Conservation (phyloP, 2,797 vertebrate species). For the Neostethus bicornis region DNA sequence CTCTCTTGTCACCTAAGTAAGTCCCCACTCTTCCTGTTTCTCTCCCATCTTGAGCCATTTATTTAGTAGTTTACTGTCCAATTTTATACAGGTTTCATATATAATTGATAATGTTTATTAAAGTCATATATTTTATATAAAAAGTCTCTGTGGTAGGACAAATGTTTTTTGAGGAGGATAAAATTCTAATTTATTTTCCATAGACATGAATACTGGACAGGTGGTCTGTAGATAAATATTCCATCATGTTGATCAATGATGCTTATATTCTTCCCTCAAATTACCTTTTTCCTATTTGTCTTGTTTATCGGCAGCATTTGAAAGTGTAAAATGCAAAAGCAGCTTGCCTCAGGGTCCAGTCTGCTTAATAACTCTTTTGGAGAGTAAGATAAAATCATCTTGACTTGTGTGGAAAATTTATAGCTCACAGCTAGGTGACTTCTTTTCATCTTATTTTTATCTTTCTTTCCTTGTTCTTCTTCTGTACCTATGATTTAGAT, state of each 20-base stretch:
- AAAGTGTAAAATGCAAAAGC: slow-evolving; percentile 15
- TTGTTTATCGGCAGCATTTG: slow-evolving; percentile 5
- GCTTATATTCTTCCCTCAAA: neutral
- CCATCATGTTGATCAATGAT: neutral
- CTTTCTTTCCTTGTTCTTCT: slow-evolving; percentile 12
- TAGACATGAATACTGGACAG: neutral
- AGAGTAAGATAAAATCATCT: slow-evolving; percentile 23
- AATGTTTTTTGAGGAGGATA: too few relatives aligned
- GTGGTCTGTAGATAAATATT: neutral
- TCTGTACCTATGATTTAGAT: slow-evolving; percentile 1
- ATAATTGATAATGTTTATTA: too few relatives aligned
- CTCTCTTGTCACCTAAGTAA: slow-evolving; percentile 2
- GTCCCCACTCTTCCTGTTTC: neutral
- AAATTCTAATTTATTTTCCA: too few relatives aligned
- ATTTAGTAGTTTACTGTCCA: too few relatives aligned
- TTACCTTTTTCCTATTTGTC: neutral
- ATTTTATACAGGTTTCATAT: neutral
- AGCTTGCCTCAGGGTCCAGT: slow-evolving; percentile 23
- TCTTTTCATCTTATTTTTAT: neutral
- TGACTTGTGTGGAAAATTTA: slow-evolving; percentile 24
- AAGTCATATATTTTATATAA: too few relatives aligned
- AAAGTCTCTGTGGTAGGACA: too few relatives aligned
- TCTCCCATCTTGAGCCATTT: neutral
- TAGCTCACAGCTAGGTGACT: slow-evolving; percentile 9
- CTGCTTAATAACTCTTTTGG: slow-evolving; percentile 22